A percentile compares a stretch with the other conserved stretches of the same genome.
phyloP scores from a whole-genome alignment of 2,888 invertebrate genomes.

The Allacma fusca region DNA sequence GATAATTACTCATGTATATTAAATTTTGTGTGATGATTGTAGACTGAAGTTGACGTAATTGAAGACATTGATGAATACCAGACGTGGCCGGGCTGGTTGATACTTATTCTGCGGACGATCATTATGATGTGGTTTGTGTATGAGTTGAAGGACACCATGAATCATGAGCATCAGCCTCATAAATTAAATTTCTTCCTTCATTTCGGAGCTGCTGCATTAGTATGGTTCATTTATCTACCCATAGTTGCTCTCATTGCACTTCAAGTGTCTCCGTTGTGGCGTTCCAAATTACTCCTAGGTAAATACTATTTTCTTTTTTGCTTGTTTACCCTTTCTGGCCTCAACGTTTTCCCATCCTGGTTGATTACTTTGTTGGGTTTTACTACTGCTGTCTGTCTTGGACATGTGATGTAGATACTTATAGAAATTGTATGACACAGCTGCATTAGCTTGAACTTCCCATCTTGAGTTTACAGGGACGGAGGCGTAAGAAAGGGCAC shows the following conservation, averaged over 20 bases:
- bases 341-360: no score
- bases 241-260: conserved; percentile 91
- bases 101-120: conserved; percentile 81
- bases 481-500: no score
- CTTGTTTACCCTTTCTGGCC: no score
- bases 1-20: neutral
- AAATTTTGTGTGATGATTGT: conserved; percentile 48
- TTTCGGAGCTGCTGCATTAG: conserved; percentile 95
- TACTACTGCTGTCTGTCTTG: no score
- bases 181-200: conserved; percentile 93
- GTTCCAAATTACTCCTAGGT: conserved; percentile 92
- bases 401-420: no score
- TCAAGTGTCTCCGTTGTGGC: conserved; percentile 93
- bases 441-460: no score
- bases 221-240: conserved; percentile 98
- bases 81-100: conserved; percentile 97
- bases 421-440: no score
- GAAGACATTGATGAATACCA: conserved; percentile 97
- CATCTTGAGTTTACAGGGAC: no score
- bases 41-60: conserved; percentile 95
- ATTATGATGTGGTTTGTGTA: conserved; percentile 91
- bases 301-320: conserved; percentile 60
- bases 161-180: conserved; percentile 79
- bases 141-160: conserved; percentile 68
- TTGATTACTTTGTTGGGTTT: no score